Base-by-base conservation (phyloP, 2,888 invertebrate genomes). In the Pristionchus mayeri region DNA sequence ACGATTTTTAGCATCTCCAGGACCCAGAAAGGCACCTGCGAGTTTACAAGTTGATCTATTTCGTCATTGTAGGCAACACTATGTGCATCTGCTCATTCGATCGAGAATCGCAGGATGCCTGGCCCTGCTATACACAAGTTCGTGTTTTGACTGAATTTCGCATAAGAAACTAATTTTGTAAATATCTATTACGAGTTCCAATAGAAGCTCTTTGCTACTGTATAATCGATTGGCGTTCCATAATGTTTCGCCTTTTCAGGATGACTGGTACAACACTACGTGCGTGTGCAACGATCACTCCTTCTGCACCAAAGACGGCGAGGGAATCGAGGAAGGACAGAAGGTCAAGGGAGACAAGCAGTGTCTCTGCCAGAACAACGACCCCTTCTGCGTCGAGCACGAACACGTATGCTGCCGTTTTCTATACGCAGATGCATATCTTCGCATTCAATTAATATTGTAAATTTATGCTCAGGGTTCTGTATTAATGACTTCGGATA, bases 251-350 rank as follows among this genome's bases (percentile, higher is more conserved):
- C n/a, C n/a, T 67, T 34, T 75, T 24, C 60, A 79, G 60, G 50
- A 86, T 2, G 63, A 75, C 6, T 88, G 88, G 88, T 54, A 50
- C 50, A 81, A 85, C 50, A 79, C 85, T 24, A 85, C 71, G 34
- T 88, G 88, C 79, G 85, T 63, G 27, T 88, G 88, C 78, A 85
- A 88, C 82, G 86, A 85, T 24, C 85, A 85, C 13, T 85, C 85
- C 6, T 87, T 87, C 80, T 88, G 88, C 80, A 86, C 21, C 18
- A 86, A 86, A 78, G 44, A 82, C n/a, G n/a, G n/a, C n/a, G n/a
- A n/a, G n/a, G n/a, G n/a, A n/a, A n/a, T n/a, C n/a, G n/a, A n/a
- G n/a, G 21, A 57, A 57, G 57, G 6, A 57, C 24, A 21, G 57
- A 57, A 7, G 24, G 44, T 6, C 30, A 7, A 40, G 0, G 80